Evolutionary conservation across 2,797 vertebrate genomes (phyloP), one percentile per base, ranked within the genome.

Genomic region (Lacerta agilis): DNA sequence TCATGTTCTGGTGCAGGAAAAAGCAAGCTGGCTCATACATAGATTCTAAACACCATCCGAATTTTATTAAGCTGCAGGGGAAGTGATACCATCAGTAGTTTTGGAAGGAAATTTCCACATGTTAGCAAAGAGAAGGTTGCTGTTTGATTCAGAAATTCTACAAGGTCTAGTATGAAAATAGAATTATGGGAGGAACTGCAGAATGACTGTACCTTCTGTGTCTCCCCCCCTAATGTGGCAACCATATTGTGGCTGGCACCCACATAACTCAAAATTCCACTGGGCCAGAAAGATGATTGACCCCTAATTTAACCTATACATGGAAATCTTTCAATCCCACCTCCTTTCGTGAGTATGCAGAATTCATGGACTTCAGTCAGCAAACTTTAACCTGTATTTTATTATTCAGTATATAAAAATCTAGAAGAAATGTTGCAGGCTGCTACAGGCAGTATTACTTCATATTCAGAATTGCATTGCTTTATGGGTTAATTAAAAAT

Each of bases 401-500:
- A 78, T 69, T 77, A 77, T 69, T 78, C 11, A 33, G 6, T 33
- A 13, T 79, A 88, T 67, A 88, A 83, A 88, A 93, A 79, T 88
- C 77, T 81, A 79, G 83, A 7, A 79, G 33, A 94, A 93, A 64
- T 86, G 91, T 91, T 85, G 15, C 61, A 89, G 91, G 83, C 66
- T 83, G 29, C n/a, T 7, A 41, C 77, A 84, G 27, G 49, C 85
- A 93, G 66, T 79, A 90, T 88, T 93, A 87, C 2, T 82, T 83
- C 55, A 78, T 58, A 71, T 88, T 15, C 10, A 23, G 41, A 4
- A 58, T 79, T 84, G 88, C 87, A 61, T 36, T 77, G 82, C 87
- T 90, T 64, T 23, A 8, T 25, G 55, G 29, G 45, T 87, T 90
- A 90, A 88, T 79, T 81, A 88, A 90, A 94, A 95, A 87, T 87